Evolutionary conservation across 1,140 invertebrate genomes (phyloP), one percentile per base, ranked within the genome.

Genomic region (Drosophila serrata): DNA sequence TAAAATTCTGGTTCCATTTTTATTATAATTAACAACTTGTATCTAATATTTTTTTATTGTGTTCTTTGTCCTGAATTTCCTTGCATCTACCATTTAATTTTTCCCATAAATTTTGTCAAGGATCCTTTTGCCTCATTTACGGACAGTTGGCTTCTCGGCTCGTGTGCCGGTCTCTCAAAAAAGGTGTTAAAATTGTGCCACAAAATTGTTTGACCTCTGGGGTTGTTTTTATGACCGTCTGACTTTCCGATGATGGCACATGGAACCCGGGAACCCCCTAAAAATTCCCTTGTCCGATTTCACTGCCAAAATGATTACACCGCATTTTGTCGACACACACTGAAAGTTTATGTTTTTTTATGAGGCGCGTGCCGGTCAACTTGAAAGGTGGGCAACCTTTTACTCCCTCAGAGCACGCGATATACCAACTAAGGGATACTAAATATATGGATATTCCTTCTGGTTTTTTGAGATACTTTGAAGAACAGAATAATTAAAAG

Each of bases 131-230:
- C 51, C 56, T 58, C 59, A 64, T 51, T 57, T 58, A 59, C 45
- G 61, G 61, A 58, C 61, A 76, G 80, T 87, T 65, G 76, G 69
- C 33, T 55, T 55, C 19, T 37, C 51, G 51, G 51, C 82, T 82
- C 70, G 70, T 73, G 84, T 72, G 46, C 67, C 73, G 85, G 31
- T 64, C 67, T 57, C 73, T 57, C n/a, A n/a, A n/a, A 51, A 88
- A 90, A 87, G 82, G 82, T 87, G 82, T 90, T 87, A 87, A 87
- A 87, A 90, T 75, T 87, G 82, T 90, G 82, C 82, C 82, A 74
- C 82, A 90, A 80, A 90, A 87, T 77, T 78, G 82, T 81, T 79
- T 67, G 67, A 55, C 27, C 61, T 86, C 56, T 55, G 82, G 82
- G 82, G 85, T 80, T 69, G 85, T 59, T 90, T 88, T 86, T 58